These are phyloP conservation scores for Amphimedon queenslandica DNA, from an alignment of 37 sponge, comb jelly and placozoan species.

Conservation along the genomic window DNA sequence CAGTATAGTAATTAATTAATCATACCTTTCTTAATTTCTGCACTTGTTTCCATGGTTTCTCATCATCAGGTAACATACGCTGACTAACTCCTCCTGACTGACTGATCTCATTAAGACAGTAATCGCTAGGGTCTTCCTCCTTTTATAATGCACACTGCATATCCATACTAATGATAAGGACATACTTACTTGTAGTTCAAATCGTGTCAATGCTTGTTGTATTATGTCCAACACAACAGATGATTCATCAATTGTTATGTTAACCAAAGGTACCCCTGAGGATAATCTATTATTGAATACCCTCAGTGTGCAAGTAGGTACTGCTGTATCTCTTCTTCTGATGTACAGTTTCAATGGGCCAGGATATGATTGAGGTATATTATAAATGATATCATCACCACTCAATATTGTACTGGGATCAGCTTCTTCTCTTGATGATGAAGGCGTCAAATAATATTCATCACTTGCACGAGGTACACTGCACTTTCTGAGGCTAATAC, in stretches of 20 bases:
- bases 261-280: neutral
- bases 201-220: neutral
- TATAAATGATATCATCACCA: conserved; percentile 14
- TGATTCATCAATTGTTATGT: neutral
- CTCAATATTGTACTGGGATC: conserved; percentile 12
- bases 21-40: conserved; percentile 6
- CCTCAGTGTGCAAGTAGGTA: neutral
- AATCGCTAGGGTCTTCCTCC: conserved; percentile 34
- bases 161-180: too few relatives aligned
- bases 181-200: conserved; percentile 8
- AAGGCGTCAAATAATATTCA: conserved; percentile 27
- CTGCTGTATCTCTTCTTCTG: conserved; percentile 4
- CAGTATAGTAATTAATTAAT: neutral
- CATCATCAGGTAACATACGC: conserved; percentile 26
- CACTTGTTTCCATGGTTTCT: conserved; percentile 31
- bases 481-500: conserved; percentile 33
- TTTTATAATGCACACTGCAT: conserved; percentile 3
- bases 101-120: conserved; percentile 57
- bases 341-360: conserved; percentile 38
- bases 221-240: neutral
- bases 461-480: conserved; percentile 29
- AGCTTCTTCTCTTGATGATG: neutral
- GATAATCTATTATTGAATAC: neutral
- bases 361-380: conserved; percentile 9
- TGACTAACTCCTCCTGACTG: conserved; percentile 35